Evolutionary conservation across 2,797 vertebrate genomes (phyloP).

Genomic region (Meriones psammophilus): DNA sequence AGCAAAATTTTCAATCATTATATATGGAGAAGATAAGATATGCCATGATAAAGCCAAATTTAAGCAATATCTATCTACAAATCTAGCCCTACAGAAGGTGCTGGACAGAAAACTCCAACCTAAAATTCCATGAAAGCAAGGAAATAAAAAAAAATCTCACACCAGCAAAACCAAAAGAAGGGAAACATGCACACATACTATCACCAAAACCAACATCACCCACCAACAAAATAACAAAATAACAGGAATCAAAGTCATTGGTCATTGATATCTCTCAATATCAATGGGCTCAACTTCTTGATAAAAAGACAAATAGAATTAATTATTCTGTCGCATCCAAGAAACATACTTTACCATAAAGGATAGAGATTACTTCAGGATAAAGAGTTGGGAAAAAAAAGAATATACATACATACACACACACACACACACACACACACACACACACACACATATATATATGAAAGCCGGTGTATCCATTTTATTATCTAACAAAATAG

Average conservation of each 20-base stretch:
- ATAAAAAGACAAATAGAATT: not conserved
- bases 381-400: not conserved
- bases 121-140: not conserved
- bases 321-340: not conserved
- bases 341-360: not conserved
- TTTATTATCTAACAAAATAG: not conserved
- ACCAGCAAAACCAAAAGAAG: not conserved
- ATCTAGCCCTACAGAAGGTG: not conserved
- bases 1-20: not conserved
- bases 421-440: too few species aligned
- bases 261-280: not conserved
- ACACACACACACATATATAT: too few species aligned
- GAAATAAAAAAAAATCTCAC: not conserved
- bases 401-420: not conserved
- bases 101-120: not conserved
- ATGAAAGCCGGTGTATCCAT: not conserved
- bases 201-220: not conserved
- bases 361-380: not conserved
- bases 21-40: not conserved
- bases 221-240: not conserved
- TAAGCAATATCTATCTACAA: not conserved
- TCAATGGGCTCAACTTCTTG: not conserved
- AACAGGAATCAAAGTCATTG: not conserved
- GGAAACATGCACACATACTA: not conserved
- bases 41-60: not conserved